Evolutionary conservation across 2,113 vertebrate species (phyloP).

Genomic region (Sceloporus undulatus): DNA sequence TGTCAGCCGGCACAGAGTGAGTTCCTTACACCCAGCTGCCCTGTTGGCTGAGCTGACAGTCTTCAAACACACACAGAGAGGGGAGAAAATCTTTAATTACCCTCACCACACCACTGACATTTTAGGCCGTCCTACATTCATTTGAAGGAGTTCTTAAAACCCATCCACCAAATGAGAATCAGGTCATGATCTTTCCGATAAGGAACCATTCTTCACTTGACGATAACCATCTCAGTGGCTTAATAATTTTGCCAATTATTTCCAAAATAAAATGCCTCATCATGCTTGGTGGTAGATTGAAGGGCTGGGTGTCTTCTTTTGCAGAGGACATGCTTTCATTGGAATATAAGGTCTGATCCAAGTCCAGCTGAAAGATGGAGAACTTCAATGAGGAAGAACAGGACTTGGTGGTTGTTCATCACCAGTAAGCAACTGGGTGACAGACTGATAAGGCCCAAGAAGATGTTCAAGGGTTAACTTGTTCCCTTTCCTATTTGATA

Average conservation of each 20-base stretch:
- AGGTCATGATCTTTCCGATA: not conserved
- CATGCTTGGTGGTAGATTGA: constrained; percentile 12
- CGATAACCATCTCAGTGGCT: not conserved
- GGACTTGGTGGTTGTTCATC: too few relatives aligned
- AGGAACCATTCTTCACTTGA: constrained; percentile 32
- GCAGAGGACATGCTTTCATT: too few relatives aligned
- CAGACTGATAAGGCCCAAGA: too few relatives aligned
- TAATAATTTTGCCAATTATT: constrained; percentile 30
- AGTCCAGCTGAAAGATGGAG: too few relatives aligned
- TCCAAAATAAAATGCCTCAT: constrained; percentile 41
- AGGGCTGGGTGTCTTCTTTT: too few relatives aligned
- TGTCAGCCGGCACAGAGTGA: constrained; percentile 71
- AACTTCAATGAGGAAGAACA: too few relatives aligned
- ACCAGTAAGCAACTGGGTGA: too few relatives aligned
- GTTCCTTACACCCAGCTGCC: constrained; percentile 56
- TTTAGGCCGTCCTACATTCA: constrained; percentile 49
- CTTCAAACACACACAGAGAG: constrained; percentile 46
- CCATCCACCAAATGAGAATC: not conserved
- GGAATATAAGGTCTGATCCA: too few relatives aligned
- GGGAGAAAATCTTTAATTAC: constrained; percentile 67
- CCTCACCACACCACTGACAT: constrained; percentile 40
- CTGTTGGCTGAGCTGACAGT: constrained; percentile 71
- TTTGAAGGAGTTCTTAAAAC: constrained; percentile 27
- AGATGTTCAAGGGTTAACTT: too few relatives aligned
- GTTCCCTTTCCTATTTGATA: too few relatives aligned